Conservation (phyloP, 1,140 invertebrate genomes). For the Maniola jurtina region DNA sequence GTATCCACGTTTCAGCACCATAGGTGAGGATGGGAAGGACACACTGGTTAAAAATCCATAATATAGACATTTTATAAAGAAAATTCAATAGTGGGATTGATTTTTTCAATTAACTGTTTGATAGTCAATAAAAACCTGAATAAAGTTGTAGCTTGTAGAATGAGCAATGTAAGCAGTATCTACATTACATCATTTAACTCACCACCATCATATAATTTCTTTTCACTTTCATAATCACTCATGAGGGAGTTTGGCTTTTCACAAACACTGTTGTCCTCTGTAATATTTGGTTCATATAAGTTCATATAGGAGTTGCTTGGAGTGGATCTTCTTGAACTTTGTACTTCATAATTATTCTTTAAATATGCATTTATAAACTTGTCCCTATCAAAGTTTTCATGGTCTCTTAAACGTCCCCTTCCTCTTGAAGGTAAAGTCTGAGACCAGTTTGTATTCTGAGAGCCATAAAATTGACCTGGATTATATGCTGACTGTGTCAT, state of each 20-base stretch:
- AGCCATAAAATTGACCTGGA: constrained; percentile 50
- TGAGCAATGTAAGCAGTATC: not conserved
- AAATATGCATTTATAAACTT: constrained; percentile 69
- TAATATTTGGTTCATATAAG: constrained; percentile 60
- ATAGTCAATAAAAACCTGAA: not conserved
- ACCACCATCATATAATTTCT: constrained; percentile 50
- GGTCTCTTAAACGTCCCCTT: constrained; percentile 66
- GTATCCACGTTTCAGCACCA: no score
- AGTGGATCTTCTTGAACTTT: constrained; percentile 70
- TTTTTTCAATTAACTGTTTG: no score
- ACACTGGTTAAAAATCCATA: no score
- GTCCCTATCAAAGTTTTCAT: constrained; percentile 72
- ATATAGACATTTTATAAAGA: no score
- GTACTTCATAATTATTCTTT: constrained; percentile 67
- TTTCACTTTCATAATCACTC: constrained; percentile 46
- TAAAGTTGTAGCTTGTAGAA: not conserved
- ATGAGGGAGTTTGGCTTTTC: constrained; percentile 42
- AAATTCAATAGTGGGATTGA: no score
- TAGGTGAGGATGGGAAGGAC: no score
- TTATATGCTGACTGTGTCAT: constrained; percentile 46
- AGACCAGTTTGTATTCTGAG: constrained; percentile 64
- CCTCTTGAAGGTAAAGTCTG: constrained; percentile 74
- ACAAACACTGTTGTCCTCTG: constrained; percentile 41
- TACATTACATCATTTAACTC: constrained; percentile 19
- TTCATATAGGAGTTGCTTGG: constrained; percentile 68